These are phyloP conservation scores for Drosophila eohydei DNA, from an alignment of 2,888 invertebrate species.

Conservation along the genomic window DNA sequence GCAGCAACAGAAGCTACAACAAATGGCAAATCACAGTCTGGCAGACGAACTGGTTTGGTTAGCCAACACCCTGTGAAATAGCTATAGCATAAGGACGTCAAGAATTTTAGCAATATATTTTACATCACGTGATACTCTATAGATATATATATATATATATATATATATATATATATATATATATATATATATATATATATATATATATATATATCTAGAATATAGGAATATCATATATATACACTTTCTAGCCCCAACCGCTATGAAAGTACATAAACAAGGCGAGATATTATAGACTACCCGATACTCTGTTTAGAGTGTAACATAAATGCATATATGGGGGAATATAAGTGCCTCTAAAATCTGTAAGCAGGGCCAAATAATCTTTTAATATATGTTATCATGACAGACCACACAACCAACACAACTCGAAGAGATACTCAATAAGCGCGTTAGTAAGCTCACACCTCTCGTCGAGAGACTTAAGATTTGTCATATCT, in stretches of 20 bases:
- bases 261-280: not conserved
- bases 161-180: not conserved
- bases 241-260: not conserved
- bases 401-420: not conserved
- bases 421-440: no score
- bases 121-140: not conserved
- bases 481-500: not conserved
- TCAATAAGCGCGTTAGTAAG: no score
- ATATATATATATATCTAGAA: not conserved
- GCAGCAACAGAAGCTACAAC: conserved; percentile 8
- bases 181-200: not conserved
- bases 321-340: not conserved
- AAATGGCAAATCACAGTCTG: conserved; percentile 14
- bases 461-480: no score
- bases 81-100: not conserved
- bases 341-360: not conserved
- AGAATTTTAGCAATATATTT: not conserved
- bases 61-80: conserved; percentile 6
- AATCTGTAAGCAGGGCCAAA: not conserved
- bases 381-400: not conserved
- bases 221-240: not conserved
- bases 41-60: not conserved
- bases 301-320: not conserved
- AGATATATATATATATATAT: not conserved
- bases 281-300: not conserved